Conservation (phyloP, 2,888 invertebrate genomes). For the Labia minor region DNA sequence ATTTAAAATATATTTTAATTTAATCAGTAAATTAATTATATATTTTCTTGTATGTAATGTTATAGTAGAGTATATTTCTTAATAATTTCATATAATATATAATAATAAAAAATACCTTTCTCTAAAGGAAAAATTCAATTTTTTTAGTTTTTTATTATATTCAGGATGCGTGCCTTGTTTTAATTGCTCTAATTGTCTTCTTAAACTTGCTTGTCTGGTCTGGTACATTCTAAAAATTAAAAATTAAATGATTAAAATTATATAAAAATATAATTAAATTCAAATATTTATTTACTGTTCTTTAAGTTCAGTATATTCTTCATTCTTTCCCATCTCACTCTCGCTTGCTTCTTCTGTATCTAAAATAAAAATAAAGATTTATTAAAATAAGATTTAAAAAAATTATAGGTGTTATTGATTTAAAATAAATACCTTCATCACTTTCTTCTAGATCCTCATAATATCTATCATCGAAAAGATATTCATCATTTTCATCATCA, state of each 20-base stretch:
- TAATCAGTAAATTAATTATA: no score
- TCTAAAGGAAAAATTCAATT: conserved; percentile 68
- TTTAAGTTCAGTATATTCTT: conserved; percentile 73
- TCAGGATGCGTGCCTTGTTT: conserved; percentile 80
- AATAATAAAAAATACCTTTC: conserved; percentile 46
- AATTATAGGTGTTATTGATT: background rate
- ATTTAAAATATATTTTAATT: no score
- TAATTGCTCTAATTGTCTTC: conserved; percentile 80
- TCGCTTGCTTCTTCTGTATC: conserved; percentile 96
- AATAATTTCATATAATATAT: no score
- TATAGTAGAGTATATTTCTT: no score
- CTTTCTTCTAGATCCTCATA: conserved; percentile 49
- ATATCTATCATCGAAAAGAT: conserved; percentile 55
- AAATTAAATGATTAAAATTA: conserved; percentile 17
- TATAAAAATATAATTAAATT: conserved; percentile 26
- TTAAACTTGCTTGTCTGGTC: conserved; percentile 77
- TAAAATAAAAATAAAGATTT: conserved; percentile 34
- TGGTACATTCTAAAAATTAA: conserved; percentile 61
- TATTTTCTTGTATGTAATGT: no score
- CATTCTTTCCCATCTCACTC: conserved; percentile 75
- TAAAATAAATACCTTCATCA: conserved; percentile 42
- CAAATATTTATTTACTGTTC: conserved; percentile 63
- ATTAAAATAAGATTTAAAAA: background rate
- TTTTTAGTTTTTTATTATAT: conserved; percentile 67
- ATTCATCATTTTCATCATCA: conserved; percentile 61